phyloP scores from a whole-genome alignment of 2,888 invertebrate genomes.

The Smittia sp. region DNA sequence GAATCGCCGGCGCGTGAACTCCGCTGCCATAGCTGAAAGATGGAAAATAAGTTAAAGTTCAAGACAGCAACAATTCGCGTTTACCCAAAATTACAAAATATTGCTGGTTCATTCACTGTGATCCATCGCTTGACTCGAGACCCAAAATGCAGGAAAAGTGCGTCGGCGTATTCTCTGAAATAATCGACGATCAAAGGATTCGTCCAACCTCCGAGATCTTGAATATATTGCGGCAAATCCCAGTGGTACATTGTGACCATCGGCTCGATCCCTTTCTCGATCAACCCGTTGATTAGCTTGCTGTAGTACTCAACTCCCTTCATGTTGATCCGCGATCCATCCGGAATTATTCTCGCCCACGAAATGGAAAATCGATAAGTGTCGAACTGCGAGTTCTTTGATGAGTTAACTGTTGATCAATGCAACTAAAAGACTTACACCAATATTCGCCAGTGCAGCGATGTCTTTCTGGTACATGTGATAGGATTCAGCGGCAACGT shows the following conservation, averaged over 20 bases:
- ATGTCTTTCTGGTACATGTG: conserved; percentile 60
- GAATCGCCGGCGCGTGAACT: conserved; percentile 51
- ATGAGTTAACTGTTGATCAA: background rate
- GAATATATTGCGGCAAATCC: conserved; percentile 58
- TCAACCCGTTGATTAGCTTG: conserved; percentile 60
- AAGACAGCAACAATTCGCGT: too few relatives aligned
- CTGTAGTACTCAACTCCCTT: conserved; percentile 66
- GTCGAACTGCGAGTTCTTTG: conserved; percentile 17
- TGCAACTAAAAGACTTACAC: conserved; percentile 47
- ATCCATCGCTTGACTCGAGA: conserved; percentile 57
- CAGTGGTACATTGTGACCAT: conserved; percentile 60
- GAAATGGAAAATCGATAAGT: conserved; percentile 60
- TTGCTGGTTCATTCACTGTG: conserved; percentile 59
- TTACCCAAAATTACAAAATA: conserved; percentile 50
- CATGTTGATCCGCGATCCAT: conserved; percentile 58
- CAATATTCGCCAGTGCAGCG: conserved; percentile 55
- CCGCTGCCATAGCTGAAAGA: conserved; percentile 48
- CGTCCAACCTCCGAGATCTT: conserved; percentile 57
- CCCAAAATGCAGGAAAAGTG: conserved; percentile 54
- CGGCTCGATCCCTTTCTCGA: conserved; percentile 61
- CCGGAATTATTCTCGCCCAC: conserved; percentile 65
- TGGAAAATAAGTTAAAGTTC: too few relatives aligned
- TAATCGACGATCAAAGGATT: conserved; percentile 54
- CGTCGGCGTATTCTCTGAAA: conserved; percentile 56
- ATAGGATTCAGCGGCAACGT: conserved; percentile 62